Evolutionary conservation across 2,797 vertebrate species (phyloP), one percentile per base, ranked within the genome.

Genomic region (Liparis tanakae): DNA sequence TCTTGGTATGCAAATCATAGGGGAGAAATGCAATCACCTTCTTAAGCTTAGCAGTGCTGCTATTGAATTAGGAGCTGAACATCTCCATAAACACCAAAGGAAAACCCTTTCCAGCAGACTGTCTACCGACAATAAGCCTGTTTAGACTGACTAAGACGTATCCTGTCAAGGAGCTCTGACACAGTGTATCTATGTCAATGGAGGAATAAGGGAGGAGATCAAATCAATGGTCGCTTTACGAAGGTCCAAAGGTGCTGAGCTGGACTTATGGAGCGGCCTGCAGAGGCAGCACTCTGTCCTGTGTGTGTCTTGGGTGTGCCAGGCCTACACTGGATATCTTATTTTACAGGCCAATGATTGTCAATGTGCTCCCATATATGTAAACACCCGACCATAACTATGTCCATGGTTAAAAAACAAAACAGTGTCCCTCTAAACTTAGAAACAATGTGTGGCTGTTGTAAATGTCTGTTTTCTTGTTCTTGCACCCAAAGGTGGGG

Each of bases 231-330:
- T 78, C 36, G 41, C 61, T 83, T 60, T 78, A 72, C 87, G 73
- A 80, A 89, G 89, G 82, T 87, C 77, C 88, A 88, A 85, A 90
- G 87, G 74, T 92, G 92, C 91, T 92, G 91, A 92, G 89, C 85
- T 92, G 88, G 88, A 88, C 79, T 81, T 91, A 86, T 89, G 73
- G 61, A 80, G 60, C 18, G 43, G 73, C 80, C 69, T 89, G 88
- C 84, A 86, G 80, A 87, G 81, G 71, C 83, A 89, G 85, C 83
- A 85, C 64, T 87, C 76, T 84, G 72, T 82, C 76, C 84, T 66
- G 62, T 66, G 56, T 60, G 67, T 68, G 72, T 80, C 48, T 50
- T 63, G 70, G 79, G 67, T 61, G 74, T 81, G 78, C 84, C 74
- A 64, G 61, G 33, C 37, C 56, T 62, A 17, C 55, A 57, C 72